phyloP scores from a whole-genome alignment of 1,140 invertebrate genomes.

The Anoplolepis gracilipes region DNA sequence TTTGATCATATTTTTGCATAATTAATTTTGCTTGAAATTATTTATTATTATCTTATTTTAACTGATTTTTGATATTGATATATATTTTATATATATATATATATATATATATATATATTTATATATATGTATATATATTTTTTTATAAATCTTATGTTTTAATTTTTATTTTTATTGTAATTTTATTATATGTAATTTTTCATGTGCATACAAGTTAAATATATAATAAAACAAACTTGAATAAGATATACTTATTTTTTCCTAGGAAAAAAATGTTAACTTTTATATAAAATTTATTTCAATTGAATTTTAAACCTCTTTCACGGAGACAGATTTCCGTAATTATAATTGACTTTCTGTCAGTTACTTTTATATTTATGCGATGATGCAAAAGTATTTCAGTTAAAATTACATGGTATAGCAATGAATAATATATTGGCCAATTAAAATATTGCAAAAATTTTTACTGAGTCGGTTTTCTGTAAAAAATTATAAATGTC shows the following conservation, averaged over 20 bases:
- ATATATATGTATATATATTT: neutral
- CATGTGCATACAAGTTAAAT: neutral
- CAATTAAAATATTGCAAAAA: neutral
- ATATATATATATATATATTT: too few species aligned
- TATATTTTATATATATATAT: neutral
- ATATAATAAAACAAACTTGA: neutral
- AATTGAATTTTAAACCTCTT: neutral
- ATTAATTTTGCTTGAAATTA: neutral
- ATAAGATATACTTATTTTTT: neutral
- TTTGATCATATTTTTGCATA: neutral
- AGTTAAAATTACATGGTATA: neutral
- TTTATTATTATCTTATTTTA: neutral
- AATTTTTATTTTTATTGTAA: neutral
- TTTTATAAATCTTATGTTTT: neutral
- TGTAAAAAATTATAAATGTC: neutral
- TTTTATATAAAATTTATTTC: conserved; percentile 2
- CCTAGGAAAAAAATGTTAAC: neutral
- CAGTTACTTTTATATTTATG: neutral
- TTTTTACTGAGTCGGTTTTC: neutral
- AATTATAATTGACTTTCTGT: neutral
- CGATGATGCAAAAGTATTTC: neutral
- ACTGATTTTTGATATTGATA: neutral
- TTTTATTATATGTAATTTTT: too few species aligned
- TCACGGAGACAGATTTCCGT: neutral
- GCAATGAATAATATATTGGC: neutral